Evolutionary conservation across 2,888 invertebrate species (phyloP), one percentile per base, ranked within the genome.

Genomic region (Diachrysia chrysitis): DNA sequence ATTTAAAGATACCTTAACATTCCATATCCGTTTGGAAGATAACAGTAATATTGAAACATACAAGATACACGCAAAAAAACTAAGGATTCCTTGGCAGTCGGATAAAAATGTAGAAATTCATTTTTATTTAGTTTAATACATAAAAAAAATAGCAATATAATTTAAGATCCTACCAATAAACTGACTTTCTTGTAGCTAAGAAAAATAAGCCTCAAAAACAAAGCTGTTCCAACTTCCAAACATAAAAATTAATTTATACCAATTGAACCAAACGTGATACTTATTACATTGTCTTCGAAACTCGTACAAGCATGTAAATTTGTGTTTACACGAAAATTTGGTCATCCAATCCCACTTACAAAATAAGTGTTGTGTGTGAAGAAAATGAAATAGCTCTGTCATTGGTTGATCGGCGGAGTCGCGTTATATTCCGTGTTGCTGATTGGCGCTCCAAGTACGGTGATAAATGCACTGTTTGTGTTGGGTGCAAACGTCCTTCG

Each of bases 381-480:
- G 48, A 51, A 51, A 51, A 51, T 51, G 48, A 51, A 51, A 51
- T 12, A 14, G 19, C 48, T n/a, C n/a, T 21, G 48, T 51, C 21
- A 51, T 51, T 51, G 48, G 48, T 10, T 21, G 21, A 51, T 51
- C 19, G 48, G 10, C 48, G 48, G 48, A 51, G 21, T 51, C 48
- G 48, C 48, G 48, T 51, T 19, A 51, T 51, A 21, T 51, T 51
- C 2, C 48, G 48, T 51, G 48, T 21, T 21, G 48, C 48, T 51
- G 19, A 51, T 51, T 51, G 48, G 48, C 21, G 48, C 21, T 51
- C 21, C 48, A 51, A 21, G 19, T 21, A 51, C 21, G 21, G 48
- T 21, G 48, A 51, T 51, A 51, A 51, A 51, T 51, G 48, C 21
- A 51, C 48, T 51, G 48, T 51, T 51, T 51, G 48, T 51, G 48